Evolutionary conservation across 1,140 invertebrate genomes (phyloP).

Genomic region (Vanessa atalanta): DNA sequence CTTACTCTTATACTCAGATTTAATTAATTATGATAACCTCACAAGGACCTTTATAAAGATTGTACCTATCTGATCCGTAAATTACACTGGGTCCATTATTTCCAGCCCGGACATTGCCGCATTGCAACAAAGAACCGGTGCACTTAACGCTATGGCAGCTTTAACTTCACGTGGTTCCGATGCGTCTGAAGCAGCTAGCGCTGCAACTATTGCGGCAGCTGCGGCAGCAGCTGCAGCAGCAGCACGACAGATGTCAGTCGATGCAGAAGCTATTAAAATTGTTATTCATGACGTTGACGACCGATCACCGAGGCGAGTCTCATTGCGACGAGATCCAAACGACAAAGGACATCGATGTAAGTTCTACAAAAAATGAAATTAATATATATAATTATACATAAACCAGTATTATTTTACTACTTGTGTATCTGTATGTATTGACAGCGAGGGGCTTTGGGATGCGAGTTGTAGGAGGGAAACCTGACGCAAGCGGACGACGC

Average conservation of each 20-base stretch:
- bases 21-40: too few species aligned
- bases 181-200: constrained; percentile 50
- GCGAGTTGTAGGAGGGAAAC: constrained; percentile 95
- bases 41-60: too few species aligned
- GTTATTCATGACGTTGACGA: constrained; percentile 95
- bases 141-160: constrained; percentile 61
- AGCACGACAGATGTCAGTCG: constrained; percentile 89
- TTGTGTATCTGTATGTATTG: constrained; percentile 6
- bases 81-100: constrained; percentile 1
- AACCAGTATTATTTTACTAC: not conserved
- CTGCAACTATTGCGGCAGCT: constrained; percentile 42
- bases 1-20: too few species aligned
- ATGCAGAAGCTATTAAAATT: constrained; percentile 95
- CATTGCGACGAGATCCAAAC: constrained; percentile 88
- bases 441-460: constrained; percentile 94
- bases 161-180: constrained; percentile 56
- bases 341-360: constrained; percentile 94
- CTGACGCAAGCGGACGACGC: constrained; percentile 89
- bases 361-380: constrained; percentile 48
- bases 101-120: constrained; percentile 87
- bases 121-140: constrained; percentile 81
- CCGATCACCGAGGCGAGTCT: constrained; percentile 86
- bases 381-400: not conserved
- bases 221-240: constrained; percentile 79
- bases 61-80: too few species aligned